Percentiles rank a stretch among this genome's conserved stretches.
phyloP scores from a whole-genome alignment of 2,113 vertebrate species.

The Glareola pratincola region DNA sequence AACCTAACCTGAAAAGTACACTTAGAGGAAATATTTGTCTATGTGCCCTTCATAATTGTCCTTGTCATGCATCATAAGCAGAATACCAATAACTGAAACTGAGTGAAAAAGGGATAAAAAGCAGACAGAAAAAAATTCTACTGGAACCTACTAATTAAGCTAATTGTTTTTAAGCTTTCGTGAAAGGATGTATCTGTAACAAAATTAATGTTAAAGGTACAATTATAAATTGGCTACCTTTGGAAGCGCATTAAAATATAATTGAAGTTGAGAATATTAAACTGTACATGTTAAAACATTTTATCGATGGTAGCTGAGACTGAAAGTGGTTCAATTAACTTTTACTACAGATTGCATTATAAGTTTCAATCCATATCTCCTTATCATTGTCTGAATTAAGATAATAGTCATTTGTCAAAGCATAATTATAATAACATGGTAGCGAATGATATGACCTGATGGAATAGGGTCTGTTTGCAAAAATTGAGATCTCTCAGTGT shows the following conservation, averaged over 20 bases:
- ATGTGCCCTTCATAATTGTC: not conserved
- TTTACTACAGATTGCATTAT: not conserved
- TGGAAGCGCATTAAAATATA: not conserved
- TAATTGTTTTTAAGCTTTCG: not conserved
- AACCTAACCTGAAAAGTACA: not conserved
- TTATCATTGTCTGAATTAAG: not conserved
- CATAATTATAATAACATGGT: not conserved
- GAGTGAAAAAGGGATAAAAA: not conserved
- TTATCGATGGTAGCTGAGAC: not conserved
- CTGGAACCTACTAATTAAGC: not conserved
- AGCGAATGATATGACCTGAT: not conserved
- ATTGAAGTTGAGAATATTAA: not conserved
- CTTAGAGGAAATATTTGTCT: not conserved
- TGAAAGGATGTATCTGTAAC: not conserved
- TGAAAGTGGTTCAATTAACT: not conserved
- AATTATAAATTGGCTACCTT: not conserved
- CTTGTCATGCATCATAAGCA: not conserved
- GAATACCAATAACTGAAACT: not conserved
- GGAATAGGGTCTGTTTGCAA: not conserved
- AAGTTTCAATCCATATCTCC: not conserved
- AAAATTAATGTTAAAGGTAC: not conserved
- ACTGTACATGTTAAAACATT: not conserved
- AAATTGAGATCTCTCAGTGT: not conserved
- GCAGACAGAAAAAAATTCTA: not conserved
- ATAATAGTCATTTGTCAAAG: not conserved